phyloP scores from a whole-genome alignment of 1,140 invertebrate species.

The Monochamus saltuarius region DNA sequence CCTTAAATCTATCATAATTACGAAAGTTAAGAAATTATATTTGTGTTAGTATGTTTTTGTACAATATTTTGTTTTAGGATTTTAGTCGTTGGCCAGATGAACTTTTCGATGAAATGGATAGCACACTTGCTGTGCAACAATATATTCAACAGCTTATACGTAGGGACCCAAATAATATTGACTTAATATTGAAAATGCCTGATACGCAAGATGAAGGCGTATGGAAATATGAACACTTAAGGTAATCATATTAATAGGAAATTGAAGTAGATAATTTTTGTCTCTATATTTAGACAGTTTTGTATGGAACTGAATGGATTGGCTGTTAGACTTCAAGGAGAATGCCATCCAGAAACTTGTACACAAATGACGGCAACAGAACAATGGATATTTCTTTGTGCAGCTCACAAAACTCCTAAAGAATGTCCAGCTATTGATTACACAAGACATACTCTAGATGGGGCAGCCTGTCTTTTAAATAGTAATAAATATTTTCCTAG shows the following conservation, averaged over 20 bases:
- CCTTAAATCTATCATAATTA: no score
- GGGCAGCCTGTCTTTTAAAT: slow-evolving; percentile 96
- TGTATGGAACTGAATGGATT: slow-evolving; percentile 99
- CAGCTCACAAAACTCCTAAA: slow-evolving; percentile 99
- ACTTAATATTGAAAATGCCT: slow-evolving; percentile 92
- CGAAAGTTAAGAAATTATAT: no score
- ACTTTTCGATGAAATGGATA: slow-evolving; percentile 99
- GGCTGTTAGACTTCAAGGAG: slow-evolving; percentile 88
- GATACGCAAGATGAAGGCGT: slow-evolving; percentile 98
- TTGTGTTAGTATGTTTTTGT: no score
- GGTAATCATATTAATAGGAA: slow-evolving; percentile 47
- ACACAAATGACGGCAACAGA: slow-evolving; percentile 99
- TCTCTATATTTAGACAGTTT: slow-evolving; percentile 95
- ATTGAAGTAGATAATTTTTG: slow-evolving; percentile 39
- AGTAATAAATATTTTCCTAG: slow-evolving; percentile 99
- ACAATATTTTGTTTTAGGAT: slow-evolving; percentile 65
- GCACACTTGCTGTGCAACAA: slow-evolving; percentile 96
- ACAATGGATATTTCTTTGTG: slow-evolving; percentile 99
- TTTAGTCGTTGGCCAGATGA: slow-evolving; percentile 98
- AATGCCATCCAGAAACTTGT: slow-evolving; percentile 95
- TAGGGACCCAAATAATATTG: slow-evolving; percentile 89
- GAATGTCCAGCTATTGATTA: slow-evolving; percentile 99
- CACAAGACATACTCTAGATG: slow-evolving; percentile 98
- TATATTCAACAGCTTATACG: slow-evolving; percentile 98
- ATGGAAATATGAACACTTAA: slow-evolving; percentile 99